Evolutionary conservation across 1,140 invertebrate genomes (phyloP).

Genomic region (Apis mellifera): Amel_HAv3.1 CM009936.2:5710001-5710500

Average conservation of each 20-base stretch:
- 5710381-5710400: constrained; percentile 27
- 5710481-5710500: not conserved
- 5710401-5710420: constrained; percentile 1
- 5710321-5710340: constrained; percentile 23
- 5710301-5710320: constrained; percentile 47
- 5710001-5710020: too few relatives aligned
- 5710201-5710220: constrained; percentile 48
- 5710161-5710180: not conserved
- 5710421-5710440: not conserved
- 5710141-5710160: constrained; percentile 34
- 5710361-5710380: not conserved
- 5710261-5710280: constrained; percentile 56
- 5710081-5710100: not conserved
- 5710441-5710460: not conserved
- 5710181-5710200: constrained; percentile 6
- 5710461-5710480: not conserved
- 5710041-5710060: too few relatives aligned
- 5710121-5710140: constrained; percentile 61
- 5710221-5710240: constrained; percentile 58
- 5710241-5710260: constrained; percentile 53
- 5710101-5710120: constrained; percentile 61
- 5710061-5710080: constrained; percentile 21
- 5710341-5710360: not conserved
- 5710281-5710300: constrained; percentile 50
- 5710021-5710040: too few relatives aligned